These are phyloP conservation scores for Gymnoscopelus braueri DNA, from an alignment of 2,797 vertebrate genomes.

Conservation along the genomic window DNA sequence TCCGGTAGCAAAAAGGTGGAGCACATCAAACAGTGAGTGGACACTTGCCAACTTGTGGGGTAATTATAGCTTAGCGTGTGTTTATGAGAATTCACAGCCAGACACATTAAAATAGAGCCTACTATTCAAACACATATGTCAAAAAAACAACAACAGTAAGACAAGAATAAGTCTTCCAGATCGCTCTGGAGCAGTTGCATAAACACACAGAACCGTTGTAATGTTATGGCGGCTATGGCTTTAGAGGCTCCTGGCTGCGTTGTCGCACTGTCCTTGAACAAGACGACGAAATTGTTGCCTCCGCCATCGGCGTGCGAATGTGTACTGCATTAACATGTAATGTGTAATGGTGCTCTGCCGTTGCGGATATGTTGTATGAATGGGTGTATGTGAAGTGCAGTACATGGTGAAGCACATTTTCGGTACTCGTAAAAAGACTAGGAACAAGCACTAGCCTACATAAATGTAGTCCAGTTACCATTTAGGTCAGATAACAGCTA, in stretches of 20 bases:
- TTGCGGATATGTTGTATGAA: too few species aligned
- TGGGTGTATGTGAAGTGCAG: too few species aligned
- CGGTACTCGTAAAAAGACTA: too few species aligned
- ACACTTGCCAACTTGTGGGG: not conserved
- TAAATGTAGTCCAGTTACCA: too few species aligned
- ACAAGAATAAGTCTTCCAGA: constrained; percentile 33
- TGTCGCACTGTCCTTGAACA: too few species aligned
- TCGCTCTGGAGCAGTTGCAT: constrained; percentile 29
- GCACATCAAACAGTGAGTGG: not conserved
- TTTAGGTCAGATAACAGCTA: constrained; percentile 5
- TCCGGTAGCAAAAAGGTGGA: not conserved
- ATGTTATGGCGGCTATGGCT: not conserved
- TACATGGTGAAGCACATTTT: too few species aligned
- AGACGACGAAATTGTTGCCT: too few species aligned
- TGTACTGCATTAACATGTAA: too few species aligned
- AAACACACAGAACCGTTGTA: constrained; percentile 22
- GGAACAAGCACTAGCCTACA: too few species aligned
- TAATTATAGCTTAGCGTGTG: not conserved
- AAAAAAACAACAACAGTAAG: constrained; percentile 17
- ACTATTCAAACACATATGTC: constrained; percentile 44
- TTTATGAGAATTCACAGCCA: constrained; percentile 13
- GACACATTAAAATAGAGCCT: constrained; percentile 23
- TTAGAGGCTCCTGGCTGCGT: too few species aligned
- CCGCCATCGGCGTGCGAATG: too few species aligned
- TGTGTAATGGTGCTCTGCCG: too few species aligned